A percentile compares a stretch with the other conserved stretches of the same genome.
Evolutionary conservation across 2,113 vertebrate species (phyloP).

Genomic region (Petaurus breviceps): DNA sequence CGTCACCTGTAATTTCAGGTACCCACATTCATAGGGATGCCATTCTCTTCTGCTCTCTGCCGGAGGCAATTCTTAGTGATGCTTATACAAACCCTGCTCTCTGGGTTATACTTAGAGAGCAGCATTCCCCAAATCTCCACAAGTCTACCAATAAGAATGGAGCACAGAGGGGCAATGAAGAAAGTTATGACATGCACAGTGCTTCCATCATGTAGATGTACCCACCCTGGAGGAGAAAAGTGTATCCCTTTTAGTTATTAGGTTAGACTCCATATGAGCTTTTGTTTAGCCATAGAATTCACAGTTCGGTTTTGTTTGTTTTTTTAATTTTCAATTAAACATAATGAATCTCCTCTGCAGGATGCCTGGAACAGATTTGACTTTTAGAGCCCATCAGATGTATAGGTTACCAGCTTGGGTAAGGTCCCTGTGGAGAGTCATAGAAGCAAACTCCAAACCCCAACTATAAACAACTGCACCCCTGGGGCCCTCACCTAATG

Average conservation of each 20-base stretch:
- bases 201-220: conserved; percentile 14
- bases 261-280: neutral
- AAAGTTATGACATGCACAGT: neutral
- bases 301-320: conserved; percentile 16
- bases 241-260: conserved; percentile 44
- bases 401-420: neutral
- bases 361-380: conserved; percentile 21
- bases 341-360: conserved; percentile 9
- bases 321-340: conserved; percentile 6
- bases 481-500: neutral
- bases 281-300: neutral
- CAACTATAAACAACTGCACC: neutral
- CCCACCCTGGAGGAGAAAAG: conserved; percentile 33
- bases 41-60: neutral
- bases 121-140: neutral
- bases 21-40: neutral
- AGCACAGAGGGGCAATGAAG: neutral
- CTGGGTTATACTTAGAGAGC: neutral
- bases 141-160: conserved; percentile 50
- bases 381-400: conserved; percentile 20
- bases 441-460: neutral
- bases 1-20: conserved; percentile 66
- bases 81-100: neutral
- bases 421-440: conserved; percentile 19
- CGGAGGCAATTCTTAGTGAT: neutral